phyloP scores from a whole-genome alignment of 2,888 invertebrate genomes.

The Nebria brevicollis region DNA sequence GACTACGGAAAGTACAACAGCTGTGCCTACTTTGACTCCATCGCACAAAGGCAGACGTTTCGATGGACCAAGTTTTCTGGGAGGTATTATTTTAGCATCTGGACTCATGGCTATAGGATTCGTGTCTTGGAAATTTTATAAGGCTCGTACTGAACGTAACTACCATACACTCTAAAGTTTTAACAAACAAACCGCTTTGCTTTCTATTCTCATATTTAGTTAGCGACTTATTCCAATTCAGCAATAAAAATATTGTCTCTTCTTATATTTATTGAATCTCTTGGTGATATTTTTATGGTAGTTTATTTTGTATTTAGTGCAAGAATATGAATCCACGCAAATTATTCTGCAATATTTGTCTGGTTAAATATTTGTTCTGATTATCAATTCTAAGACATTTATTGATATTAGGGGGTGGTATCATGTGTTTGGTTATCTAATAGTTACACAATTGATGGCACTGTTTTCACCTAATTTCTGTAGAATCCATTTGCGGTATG shows the following conservation, averaged over 20 bases:
- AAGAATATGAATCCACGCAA: not conserved
- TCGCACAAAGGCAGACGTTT: conserved; percentile 66
- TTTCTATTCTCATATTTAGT: not conserved
- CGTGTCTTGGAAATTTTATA: conserved; percentile 89
- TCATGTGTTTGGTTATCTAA: too few relatives aligned
- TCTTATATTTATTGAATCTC: not conserved
- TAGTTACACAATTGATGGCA: too few relatives aligned
- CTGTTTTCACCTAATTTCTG: too few relatives aligned
- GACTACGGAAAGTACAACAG: conserved; percentile 47
- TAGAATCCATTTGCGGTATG: too few relatives aligned
- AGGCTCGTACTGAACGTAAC: conserved; percentile 83
- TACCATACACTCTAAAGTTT: conserved; percentile 84
- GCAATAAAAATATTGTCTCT: not conserved
- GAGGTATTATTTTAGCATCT: conserved; percentile 84
- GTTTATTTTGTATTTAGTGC: not conserved
- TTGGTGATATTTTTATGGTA: not conserved
- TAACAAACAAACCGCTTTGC: not conserved
- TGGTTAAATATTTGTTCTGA: too few relatives aligned
- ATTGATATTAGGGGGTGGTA: too few relatives aligned
- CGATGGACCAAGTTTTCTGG: conserved; percentile 82
- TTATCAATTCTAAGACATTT: too few relatives aligned
- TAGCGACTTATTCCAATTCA: not conserved
- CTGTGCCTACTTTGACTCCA: conserved; percentile 50
- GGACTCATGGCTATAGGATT: conserved; percentile 83
- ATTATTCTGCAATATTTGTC: too few relatives aligned